Conservation (phyloP, 2,113 vertebrate genomes). For the Gila orcuttii region DNA sequence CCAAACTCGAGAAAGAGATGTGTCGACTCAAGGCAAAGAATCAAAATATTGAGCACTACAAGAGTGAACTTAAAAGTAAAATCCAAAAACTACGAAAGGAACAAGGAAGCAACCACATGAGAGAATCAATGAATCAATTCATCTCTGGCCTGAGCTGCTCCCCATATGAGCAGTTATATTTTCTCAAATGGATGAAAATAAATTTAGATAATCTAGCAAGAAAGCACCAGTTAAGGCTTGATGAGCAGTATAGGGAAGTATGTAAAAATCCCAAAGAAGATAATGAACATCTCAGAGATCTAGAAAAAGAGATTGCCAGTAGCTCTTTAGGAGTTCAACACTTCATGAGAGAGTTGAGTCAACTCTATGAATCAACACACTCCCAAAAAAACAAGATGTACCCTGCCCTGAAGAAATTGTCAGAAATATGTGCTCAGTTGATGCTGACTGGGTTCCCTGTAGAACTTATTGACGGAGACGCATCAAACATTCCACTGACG, state of each 20-base stretch:
- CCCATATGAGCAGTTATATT: conserved; percentile 41
- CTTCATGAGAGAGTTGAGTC: conserved; percentile 64
- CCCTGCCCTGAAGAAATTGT: conserved; percentile 32
- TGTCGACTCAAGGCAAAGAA: conserved; percentile 53
- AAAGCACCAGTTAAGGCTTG: conserved; percentile 43
- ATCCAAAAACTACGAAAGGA: conserved; percentile 37
- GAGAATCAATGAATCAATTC: conserved; percentile 39
- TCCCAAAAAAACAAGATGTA: not conserved
- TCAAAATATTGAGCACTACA: conserved; percentile 46
- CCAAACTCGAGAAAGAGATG: conserved; percentile 60
- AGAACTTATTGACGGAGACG: conserved; percentile 66
- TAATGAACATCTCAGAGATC: not conserved
- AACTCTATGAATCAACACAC: conserved; percentile 52
- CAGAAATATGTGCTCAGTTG: conserved; percentile 58
- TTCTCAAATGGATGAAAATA: conserved; percentile 65
- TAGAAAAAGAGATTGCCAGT: conserved; percentile 57
- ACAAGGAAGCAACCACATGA: conserved; percentile 35
- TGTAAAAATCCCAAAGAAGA: conserved; percentile 18
- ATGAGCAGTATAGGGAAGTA: conserved; percentile 35
- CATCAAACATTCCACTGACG: conserved; percentile 59
- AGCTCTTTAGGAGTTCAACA: conserved; percentile 62
- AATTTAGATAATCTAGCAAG: conserved; percentile 52
- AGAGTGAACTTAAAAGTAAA: conserved; percentile 39
- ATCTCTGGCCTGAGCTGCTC: conserved; percentile 38
- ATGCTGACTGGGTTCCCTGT: conserved; percentile 65